These are phyloP conservation scores for Cyanistes caeruleus DNA, from an alignment of 2,113 vertebrate genomes.

Conservation along the genomic window DNA sequence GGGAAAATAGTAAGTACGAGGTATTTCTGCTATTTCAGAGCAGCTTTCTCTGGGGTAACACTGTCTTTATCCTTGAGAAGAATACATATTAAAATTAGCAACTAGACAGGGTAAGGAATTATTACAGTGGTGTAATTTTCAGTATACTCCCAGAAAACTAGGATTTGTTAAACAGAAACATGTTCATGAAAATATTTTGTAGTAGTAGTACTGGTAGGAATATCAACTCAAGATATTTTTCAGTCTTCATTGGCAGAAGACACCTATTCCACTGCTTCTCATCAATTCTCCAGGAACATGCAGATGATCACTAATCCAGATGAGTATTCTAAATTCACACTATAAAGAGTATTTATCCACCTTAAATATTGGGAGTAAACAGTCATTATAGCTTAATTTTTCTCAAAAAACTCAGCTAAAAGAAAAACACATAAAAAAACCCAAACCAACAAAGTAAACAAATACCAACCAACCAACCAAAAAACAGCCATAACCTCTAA, in stretches of 20 bases:
- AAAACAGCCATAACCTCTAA: accelerated
- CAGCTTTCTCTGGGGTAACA: neutral
- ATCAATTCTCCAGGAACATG: neutral
- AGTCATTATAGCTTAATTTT: neutral
- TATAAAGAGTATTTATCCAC: neutral
- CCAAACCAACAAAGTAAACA: neutral
- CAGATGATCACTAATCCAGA: neutral
- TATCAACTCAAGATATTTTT: neutral
- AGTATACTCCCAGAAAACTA: neutral
- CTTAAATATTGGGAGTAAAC: neutral
- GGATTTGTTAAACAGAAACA: neutral
- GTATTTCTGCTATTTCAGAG: neutral
- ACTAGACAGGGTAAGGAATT: neutral
- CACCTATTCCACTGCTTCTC: neutral
- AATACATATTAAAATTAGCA: neutral
- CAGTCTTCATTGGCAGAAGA: neutral
- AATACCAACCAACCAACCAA: neutral
- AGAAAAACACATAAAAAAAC: accelerated
- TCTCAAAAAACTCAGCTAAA: neutral
- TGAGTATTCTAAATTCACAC: neutral
- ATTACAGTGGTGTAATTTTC: neutral
- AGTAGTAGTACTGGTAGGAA: neutral
- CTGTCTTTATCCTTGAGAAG: neutral
- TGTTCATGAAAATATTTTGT: neutral
- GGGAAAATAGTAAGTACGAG: neutral